Conservation (phyloP, 2,888 invertebrate genomes). For the Pheosia tremula region DNA sequence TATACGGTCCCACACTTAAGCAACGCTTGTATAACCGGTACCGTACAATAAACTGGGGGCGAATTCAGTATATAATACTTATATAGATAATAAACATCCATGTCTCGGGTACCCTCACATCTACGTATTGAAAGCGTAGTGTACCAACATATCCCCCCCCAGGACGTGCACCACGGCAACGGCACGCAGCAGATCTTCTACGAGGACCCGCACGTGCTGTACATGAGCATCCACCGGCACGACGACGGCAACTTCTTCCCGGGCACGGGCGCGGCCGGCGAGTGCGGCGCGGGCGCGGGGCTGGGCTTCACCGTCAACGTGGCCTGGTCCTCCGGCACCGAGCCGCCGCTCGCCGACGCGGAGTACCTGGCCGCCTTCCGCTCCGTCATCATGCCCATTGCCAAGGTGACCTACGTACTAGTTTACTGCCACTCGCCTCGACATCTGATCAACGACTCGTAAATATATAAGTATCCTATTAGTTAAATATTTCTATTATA, state of each 20-base stretch:
- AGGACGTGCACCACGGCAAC: constrained; percentile 99
- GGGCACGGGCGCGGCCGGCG: constrained; percentile 98
- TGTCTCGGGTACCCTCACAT: no score
- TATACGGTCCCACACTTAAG: no score
- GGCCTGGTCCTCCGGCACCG: constrained; percentile 96
- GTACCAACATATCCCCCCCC: constrained; percentile 8
- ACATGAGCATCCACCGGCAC: constrained; percentile 99
- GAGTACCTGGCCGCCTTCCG: constrained; percentile 99
- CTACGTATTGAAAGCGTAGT: not conserved
- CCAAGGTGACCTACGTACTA: constrained; percentile 80
- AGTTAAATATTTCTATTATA: no score
- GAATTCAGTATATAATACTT: no score
- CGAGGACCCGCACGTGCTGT: constrained; percentile 96
- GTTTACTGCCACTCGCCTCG: no score
- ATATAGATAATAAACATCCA: no score
- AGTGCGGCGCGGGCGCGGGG: constrained; percentile 96
- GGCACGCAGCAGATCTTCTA: constrained; percentile 99
- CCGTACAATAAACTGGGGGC: no score
- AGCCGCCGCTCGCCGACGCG: constrained; percentile 97
- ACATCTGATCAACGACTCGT: no score
- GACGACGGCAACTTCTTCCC: constrained; percentile 99
- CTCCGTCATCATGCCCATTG: constrained; percentile 97
- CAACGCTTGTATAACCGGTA: no score
- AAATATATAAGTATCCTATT: no score
- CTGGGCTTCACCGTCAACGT: constrained; percentile 98